Evolutionary conservation across 2,888 invertebrate genomes (phyloP), one percentile per base, ranked within the genome.

Genomic region (Sthenelais limicola): DNA sequence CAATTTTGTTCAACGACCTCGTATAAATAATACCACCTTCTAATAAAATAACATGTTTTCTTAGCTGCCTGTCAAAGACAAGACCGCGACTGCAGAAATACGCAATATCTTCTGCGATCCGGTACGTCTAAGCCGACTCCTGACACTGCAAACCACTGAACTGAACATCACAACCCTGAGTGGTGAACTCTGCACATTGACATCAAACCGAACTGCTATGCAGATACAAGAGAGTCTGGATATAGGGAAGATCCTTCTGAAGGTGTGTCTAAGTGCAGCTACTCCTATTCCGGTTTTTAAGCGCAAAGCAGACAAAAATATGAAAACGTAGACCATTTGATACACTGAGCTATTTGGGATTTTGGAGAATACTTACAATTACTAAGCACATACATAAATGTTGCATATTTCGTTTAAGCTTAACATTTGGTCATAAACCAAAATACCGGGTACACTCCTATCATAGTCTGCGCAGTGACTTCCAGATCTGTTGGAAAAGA

Each of bases 161-260:
- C 1, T 56, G 3, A 32, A 56, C 32, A 15, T 56, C 7, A 32
- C 30, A 30, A 2, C 30, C 3, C 28, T 56, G 32, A 56, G 56
- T 15, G 18, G 3, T 5, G 56, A 9, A 18, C 56, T 56, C 32
- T 56, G 56, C n/a, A 56, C 30, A 15, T 32, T 33, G 32, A 33
- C 33, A 15, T 32, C 32, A 30, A 56, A 56, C 30, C 21, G 33
- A 28, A 56, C 56, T 18, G 56, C 56, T 4, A 18, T n/a, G 1
- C 12, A 32, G 32, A 9, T 56, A 3, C 56, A 56, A 56, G 32
- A 56, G 32, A 33, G 32, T 2, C 26, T 56, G 15, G 56, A 56
- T 33, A 33, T 56, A 30, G 24, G 56, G 32, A 56, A 56, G 21
- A 56, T 56, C 12, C 2, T 56, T 18, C 33, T 56, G 15, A 21